These are phyloP conservation scores for Equus quagga DNA, from an alignment of 2,113 vertebrate genomes.

Conservation along the genomic window DNA sequence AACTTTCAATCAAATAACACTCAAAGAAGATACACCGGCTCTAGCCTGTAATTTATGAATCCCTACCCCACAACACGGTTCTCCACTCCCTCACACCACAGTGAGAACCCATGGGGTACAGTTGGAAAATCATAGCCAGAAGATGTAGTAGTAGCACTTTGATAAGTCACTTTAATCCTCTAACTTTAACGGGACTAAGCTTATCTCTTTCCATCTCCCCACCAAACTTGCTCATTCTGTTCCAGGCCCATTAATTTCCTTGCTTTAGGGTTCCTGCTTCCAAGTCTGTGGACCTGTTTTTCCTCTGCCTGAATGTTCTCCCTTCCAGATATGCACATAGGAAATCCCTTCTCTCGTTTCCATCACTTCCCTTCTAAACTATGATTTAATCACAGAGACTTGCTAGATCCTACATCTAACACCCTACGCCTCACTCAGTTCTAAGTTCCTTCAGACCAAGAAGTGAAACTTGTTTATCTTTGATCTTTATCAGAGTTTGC, in stretches of 20 bases:
- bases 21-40: background rate
- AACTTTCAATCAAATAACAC: background rate
- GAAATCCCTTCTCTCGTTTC: background rate
- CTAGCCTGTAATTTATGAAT: background rate
- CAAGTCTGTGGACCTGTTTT: rapidly evolving
- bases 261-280: background rate
- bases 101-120: background rate
- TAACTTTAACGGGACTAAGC: background rate
- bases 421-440: background rate
- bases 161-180: background rate
- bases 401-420: background rate
- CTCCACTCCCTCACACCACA: rapidly evolving
- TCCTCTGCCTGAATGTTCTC: background rate
- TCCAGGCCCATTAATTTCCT: background rate
- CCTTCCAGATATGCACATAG: background rate
- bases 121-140: background rate
- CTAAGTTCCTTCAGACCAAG: background rate
- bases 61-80: background rate
- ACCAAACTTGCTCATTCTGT: background rate
- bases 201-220: background rate
- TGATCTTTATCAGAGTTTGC: background rate
- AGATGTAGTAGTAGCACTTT: background rate
- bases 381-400: background rate
- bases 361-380: background rate
- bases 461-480: background rate